Evolutionary conservation across 1,140 invertebrate genomes (phyloP), one percentile per base, ranked within the genome.

Genomic region (Drosophila paulistorum): DNA sequence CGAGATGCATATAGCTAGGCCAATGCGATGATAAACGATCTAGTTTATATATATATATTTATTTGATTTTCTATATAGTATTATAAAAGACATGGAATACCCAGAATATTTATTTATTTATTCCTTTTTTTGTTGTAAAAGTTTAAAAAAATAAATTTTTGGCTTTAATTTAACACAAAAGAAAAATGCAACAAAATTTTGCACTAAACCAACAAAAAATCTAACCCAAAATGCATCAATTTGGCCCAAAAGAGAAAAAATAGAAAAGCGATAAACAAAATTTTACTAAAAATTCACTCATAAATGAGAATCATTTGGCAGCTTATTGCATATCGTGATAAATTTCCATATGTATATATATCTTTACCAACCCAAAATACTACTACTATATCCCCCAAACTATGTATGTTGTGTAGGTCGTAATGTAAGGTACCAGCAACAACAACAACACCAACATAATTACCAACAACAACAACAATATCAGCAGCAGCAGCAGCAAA

Each of bases 371-470:
- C 5, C 35, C 35, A 13, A 39, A 39, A 39, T 37, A 37, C 35
- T 37, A 37, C 35, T 37, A 37, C 11, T 72, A 61, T 63, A 42
- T 72, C 57, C 55, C 30, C 30, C 30, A 26, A 30, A 30, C 48
- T 59, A 37, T 41, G 35, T 20, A 30, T 37, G 69, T 76, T 30
- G 74, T 83, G 74, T 83, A 87, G 84, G 84, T 80, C 84, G 80
- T 51, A 91, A 83, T 83, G 82, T 86, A 67, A 87, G 83, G 65
- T 87, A 84, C 77, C 72, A 74, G 14, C 64, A 89, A 30, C 68
- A 78, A 62, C 67, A 69, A 59, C 70, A 77, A 51, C 64, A 64
- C 54, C 73, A 81, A 35, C 55, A 62, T 14, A 41, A 74, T n/a
- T 63, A 71, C 48, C 69, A 71, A 65, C 62, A 65, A 42, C 20